Evolutionary conservation across 35 echinoderm and acorn worm genomes (phyloP).

Genomic region (Stichopus chloronotus): DNA sequence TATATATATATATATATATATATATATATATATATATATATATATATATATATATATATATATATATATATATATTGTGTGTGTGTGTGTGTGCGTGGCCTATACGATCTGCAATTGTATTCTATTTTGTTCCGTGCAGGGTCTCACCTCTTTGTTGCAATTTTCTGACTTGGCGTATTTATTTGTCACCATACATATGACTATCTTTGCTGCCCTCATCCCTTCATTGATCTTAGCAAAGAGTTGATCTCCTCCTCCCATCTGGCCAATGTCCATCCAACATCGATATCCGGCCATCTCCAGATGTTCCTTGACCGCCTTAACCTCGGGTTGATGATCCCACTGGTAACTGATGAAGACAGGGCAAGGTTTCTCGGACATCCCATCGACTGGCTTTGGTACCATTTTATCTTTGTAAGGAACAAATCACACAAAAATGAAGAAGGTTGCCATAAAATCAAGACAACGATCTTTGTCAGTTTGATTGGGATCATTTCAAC

Average conservation of each 20-base stretch:
- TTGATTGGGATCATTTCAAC: too few species aligned
- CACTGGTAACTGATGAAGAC: slow-evolving; percentile 98
- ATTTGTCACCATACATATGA: slow-evolving; percentile 91
- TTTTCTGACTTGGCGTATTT: slow-evolving; percentile 96
- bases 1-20: too few species aligned
- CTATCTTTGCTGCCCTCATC: slow-evolving; percentile 91
- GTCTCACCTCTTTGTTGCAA: slow-evolving; percentile 93
- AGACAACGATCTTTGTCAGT: not conserved
- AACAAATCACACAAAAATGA: not conserved
- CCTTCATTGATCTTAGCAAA: slow-evolving; percentile 92
- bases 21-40: too few species aligned
- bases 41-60: too few species aligned
- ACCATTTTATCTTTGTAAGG: slow-evolving; percentile 70
- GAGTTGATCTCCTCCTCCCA: slow-evolving; percentile 93
- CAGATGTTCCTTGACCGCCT: slow-evolving; percentile 79
- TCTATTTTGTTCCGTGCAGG: not conserved
- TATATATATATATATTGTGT: too few species aligned
- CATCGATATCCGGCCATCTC: slow-evolving; percentile 92
- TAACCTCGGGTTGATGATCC: slow-evolving; percentile 82
- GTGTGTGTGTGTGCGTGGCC: not conserved
- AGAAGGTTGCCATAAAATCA: not conserved
- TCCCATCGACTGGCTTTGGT: slow-evolving; percentile 57
- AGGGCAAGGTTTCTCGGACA: slow-evolving; percentile 69
- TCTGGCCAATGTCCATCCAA: slow-evolving; percentile 99
- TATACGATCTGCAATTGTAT: not conserved